These are phyloP conservation scores for Eriosoma lanigerum DNA, from an alignment of 1,140 invertebrate genomes.

Conservation along the genomic window DNA sequence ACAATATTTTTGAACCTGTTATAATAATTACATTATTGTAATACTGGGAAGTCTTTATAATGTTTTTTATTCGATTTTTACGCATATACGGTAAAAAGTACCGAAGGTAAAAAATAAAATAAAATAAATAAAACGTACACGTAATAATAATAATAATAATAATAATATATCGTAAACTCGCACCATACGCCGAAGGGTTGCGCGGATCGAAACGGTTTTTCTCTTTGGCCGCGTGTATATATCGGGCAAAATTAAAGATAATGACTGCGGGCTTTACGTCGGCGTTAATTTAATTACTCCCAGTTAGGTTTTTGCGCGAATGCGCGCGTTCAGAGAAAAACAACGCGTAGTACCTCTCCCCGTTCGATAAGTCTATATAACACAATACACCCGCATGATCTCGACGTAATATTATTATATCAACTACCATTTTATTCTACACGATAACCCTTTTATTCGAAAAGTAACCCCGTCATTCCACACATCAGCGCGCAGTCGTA, in stretches of 20 bases:
- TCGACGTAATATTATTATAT: too few relatives aligned
- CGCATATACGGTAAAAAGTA: too few relatives aligned
- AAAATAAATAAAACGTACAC: too few relatives aligned
- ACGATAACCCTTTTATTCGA: conserved; percentile 44
- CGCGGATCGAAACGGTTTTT: conserved; percentile 32
- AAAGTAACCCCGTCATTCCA: conserved; percentile 12
- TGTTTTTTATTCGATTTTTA: too few relatives aligned
- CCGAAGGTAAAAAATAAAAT: neutral
- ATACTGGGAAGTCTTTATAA: too few relatives aligned
- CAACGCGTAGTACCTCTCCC: neutral
- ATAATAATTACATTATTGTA: too few relatives aligned
- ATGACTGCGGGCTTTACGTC: conserved; percentile 34
- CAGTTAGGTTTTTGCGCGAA: conserved; percentile 33
- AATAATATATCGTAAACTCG: neutral
- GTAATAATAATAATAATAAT: too few relatives aligned
- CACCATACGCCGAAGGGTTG: neutral
- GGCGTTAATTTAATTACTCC: conserved; percentile 48
- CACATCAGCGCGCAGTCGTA: too few relatives aligned
- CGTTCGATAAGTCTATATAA: neutral
- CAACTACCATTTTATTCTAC: conserved; percentile 32
- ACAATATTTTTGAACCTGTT: neutral
- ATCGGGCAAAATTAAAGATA: conserved; percentile 48
- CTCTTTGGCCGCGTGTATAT: conserved; percentile 23
- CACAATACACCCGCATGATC: too few relatives aligned
- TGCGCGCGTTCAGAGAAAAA: conserved; percentile 16